Percentiles rank a stretch among this genome's conserved stretches.
These are phyloP conservation scores for Diplodus puntazzo DNA, from an alignment of 2,797 vertebrate species.

Conservation along the genomic window DNA sequence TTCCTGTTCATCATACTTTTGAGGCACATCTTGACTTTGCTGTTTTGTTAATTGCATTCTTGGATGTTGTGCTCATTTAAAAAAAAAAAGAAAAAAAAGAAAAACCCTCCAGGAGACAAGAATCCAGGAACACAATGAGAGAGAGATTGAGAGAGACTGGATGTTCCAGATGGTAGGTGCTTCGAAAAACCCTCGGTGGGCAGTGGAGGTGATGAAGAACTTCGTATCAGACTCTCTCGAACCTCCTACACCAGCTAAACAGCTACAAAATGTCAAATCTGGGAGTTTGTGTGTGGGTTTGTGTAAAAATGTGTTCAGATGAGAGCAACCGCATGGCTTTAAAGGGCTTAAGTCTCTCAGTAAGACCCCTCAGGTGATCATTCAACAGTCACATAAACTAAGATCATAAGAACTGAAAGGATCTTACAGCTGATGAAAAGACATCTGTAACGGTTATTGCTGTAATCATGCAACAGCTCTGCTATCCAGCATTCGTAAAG, in stretches of 20 bases:
- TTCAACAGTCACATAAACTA: conserved; percentile 5
- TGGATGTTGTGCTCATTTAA: conserved; percentile 4
- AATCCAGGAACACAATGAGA: background rate
- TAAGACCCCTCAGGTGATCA: conserved; percentile 4
- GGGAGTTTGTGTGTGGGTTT: background rate
- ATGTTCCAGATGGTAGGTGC: conserved; percentile 19
- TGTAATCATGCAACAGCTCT: background rate
- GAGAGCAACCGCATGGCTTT: background rate
- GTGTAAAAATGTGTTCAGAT: background rate
- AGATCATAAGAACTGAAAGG: background rate
- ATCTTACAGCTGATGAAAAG: conserved; percentile 2
- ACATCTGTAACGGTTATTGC: conserved; percentile 11
- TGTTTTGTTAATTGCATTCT: conserved; percentile 44
- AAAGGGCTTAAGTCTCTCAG: background rate
- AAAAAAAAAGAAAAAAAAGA: conserved; percentile 13
- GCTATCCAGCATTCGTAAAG: background rate
- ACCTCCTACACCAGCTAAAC: background rate
- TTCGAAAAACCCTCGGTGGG: conserved; percentile 9
- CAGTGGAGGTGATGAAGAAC: conserved; percentile 31
- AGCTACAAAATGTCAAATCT: conserved; percentile 17
- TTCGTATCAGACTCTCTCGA: conserved; percentile 7
- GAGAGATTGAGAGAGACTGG: background rate
- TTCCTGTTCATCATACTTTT: background rate
- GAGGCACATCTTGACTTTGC: background rate
- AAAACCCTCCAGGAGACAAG: conserved; percentile 2